A percentile compares a stretch with the other conserved stretches of the same genome.
These are phyloP conservation scores for Panthera leo DNA, from an alignment of 2,113 vertebrate genomes.

Conservation along the genomic window DNA sequence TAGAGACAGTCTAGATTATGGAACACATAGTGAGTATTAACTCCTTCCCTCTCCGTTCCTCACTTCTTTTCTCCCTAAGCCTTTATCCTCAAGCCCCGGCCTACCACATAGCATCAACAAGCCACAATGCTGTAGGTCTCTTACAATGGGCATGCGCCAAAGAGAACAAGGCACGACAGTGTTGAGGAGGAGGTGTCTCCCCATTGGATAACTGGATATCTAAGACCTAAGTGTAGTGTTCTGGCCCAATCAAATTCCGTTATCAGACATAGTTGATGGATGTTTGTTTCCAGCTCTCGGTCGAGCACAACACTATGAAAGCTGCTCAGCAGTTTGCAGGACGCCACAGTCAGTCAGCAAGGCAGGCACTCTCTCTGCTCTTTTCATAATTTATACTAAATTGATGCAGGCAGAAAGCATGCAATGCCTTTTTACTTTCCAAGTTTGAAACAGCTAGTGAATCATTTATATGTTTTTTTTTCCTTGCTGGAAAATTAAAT, in stretches of 20 bases:
- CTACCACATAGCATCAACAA: not conserved
- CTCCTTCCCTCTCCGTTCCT: not conserved
- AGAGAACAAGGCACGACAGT: rapidly evolving
- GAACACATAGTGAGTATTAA: not conserved
- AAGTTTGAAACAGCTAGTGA: slow-evolving; percentile 29
- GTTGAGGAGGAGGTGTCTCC: rapidly evolving
- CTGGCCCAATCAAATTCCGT: not conserved
- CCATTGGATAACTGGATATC: not conserved
- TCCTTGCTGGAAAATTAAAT: slow-evolving; percentile 52
- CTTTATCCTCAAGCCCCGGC: not conserved
- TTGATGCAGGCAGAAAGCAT: not conserved
- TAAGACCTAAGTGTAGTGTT: not conserved
- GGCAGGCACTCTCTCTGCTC: not conserved
- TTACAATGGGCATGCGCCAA: not conserved
- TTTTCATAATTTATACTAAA: slow-evolving; percentile 44
- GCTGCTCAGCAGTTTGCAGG: not conserved
- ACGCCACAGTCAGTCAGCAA: not conserved
- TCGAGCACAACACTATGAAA: not conserved
- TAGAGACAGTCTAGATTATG: not conserved
- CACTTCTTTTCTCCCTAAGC: not conserved
- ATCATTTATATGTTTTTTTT: not conserved
- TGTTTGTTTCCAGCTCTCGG: not conserved
- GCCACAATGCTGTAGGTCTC: rapidly evolving
- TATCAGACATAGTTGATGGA: not conserved
- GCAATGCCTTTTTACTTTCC: not conserved